A percentile compares a stretch with the other conserved stretches of the same genome.
phyloP scores from a whole-genome alignment of 2,113 vertebrate species.

The Nesospiza acunhae region DNA sequence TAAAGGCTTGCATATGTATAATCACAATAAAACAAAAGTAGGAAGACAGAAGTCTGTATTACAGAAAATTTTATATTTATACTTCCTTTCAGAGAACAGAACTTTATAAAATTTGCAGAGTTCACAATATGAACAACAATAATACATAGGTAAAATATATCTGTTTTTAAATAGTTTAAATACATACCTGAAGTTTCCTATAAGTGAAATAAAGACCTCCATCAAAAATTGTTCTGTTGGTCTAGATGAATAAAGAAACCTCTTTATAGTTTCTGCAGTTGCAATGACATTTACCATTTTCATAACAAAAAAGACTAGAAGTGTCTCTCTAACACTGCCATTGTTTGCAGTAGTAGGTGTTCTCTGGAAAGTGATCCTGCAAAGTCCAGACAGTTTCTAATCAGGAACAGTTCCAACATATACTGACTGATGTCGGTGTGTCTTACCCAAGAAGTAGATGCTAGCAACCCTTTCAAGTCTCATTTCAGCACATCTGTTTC shows the following conservation, averaged over 20 bases:
- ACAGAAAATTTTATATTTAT: neutral
- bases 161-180: neutral
- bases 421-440: too few species aligned
- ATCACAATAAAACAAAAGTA: neutral
- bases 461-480: neutral
- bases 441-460: neutral
- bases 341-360: neutral
- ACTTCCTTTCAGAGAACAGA: neutral
- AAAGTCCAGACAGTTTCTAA: neutral
- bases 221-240: neutral
- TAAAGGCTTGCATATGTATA: neutral
- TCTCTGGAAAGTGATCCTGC: neutral
- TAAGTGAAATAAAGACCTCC: neutral
- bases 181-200: neutral
- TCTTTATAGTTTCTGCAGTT: neutral
- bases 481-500: neutral
- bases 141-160: neutral
- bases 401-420: neutral
- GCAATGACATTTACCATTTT: neutral
- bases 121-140: neutral
- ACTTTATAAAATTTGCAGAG: neutral
- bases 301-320: neutral
- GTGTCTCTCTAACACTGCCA: neutral
- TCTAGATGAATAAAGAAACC: neutral
- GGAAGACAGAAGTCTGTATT: neutral